Conservation (phyloP, 2,797 vertebrate species). For the Gila robusta region DNA sequence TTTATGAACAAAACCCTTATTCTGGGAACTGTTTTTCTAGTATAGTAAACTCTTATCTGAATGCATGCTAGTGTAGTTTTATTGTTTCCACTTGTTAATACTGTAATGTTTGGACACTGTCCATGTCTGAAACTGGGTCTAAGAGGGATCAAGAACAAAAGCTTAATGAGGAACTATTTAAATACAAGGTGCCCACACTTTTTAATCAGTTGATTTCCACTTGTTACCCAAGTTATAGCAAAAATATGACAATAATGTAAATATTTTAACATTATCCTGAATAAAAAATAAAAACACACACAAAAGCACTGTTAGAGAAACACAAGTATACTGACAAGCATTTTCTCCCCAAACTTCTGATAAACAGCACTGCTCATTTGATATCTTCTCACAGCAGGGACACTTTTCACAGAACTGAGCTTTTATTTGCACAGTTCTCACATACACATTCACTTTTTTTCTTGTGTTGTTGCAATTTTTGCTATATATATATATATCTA, state of each 20-base stretch:
- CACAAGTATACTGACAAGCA: neutral
- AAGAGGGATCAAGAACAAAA: slow-evolving; percentile 43
- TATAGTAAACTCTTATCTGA: neutral
- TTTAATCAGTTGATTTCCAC: neutral
- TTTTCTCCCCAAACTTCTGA: neutral
- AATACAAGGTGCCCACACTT: neutral
- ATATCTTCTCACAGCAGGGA: neutral
- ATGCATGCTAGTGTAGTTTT: neutral
- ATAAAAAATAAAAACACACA: neutral
- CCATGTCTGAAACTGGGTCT: slow-evolving; percentile 6
- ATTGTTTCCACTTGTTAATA: slow-evolving; percentile 15
- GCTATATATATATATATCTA: neutral
- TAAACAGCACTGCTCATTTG: neutral
- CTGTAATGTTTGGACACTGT: neutral
- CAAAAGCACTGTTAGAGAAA: neutral
- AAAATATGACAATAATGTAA: neutral
- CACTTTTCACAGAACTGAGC: neutral
- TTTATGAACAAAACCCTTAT: neutral
- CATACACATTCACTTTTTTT: neutral
- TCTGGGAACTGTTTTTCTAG: neutral
- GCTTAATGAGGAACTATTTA: slow-evolving; percentile 9
- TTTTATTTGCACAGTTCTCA: neutral
- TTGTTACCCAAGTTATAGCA: neutral
- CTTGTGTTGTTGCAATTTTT: neutral
- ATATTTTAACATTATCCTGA: neutral